Evolutionary conservation across 2,797 vertebrate species (phyloP).

Genomic region (Phalanger gymnotis): DNA sequence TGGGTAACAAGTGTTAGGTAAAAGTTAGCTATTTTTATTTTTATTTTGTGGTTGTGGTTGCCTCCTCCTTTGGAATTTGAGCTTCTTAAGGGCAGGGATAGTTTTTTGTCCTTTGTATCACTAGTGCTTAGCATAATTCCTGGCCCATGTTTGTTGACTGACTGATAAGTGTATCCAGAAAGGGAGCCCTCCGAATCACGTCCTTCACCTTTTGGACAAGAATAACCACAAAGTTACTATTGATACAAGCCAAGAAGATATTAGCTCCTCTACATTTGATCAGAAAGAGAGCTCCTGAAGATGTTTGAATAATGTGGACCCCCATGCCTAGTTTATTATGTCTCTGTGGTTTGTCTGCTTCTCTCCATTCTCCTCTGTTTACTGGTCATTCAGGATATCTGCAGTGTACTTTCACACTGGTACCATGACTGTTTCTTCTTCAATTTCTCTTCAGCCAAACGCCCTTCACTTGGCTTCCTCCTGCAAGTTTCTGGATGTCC

Average conservation of each 20-base stretch:
- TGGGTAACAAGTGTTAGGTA: background rate
- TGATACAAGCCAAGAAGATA: background rate
- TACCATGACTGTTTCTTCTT: background rate
- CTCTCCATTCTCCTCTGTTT: background rate
- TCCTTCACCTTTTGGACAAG: background rate
- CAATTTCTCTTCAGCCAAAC: background rate
- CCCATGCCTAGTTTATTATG: background rate
- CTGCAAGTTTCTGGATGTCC: background rate
- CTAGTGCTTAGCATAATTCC: background rate
- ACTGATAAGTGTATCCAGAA: background rate
- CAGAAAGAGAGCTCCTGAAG: background rate
- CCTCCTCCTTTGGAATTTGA: background rate
- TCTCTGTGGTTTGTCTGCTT: background rate
- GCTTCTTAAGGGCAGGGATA: background rate
- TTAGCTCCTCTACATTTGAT: background rate
- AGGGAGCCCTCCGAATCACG: background rate
- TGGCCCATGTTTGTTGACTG: background rate
- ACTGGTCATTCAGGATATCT: background rate
- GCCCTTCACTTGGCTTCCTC: background rate
- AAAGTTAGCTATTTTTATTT: background rate
- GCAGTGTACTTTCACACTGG: background rate
- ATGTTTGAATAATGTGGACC: background rate
- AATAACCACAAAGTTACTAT: background rate
- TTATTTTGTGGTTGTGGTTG: background rate
- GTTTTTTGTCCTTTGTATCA: background rate